Evolutionary conservation across 2,113 vertebrate species (phyloP), one percentile per base, ranked within the genome.

Genomic region (Ginglymostoma cirratum): DNA sequence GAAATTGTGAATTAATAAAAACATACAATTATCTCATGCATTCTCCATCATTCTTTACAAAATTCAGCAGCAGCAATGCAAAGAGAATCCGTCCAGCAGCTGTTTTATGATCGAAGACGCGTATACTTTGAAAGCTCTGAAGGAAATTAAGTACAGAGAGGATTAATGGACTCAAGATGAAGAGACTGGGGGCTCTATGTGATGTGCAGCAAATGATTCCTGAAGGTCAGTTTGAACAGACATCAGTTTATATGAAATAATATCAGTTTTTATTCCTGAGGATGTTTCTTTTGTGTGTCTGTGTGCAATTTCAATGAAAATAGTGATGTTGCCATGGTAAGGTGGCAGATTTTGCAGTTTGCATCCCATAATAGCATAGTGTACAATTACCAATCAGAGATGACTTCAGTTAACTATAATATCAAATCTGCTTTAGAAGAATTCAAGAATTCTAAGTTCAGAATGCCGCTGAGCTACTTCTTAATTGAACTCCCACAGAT

Each of bases 111-210:
- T 69, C 45, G 93, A 72, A 95, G 69, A 72, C 12, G 42, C 70
- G 93, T 14, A 95, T 95, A 72, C 61, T 95, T 72, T 24, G 67
- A 95, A 72, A 95, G 66, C 65, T 95, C 66, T 67, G 70, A 70
- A 72, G 21, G 93, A 95, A 95, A 95, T 72, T 95, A 48, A 72
- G 66, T 70, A 48, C 21, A 48, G 67, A 27, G 38, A 72, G 93
- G 93, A 95, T 95, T 95, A 95, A 95, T 95, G 67, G 93, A 72
- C 38, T 95, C 67, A 89, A 89, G 42, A 72, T 72, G 93, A 70
- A 70, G 66, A 70, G 93, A 45, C 67, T 95, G 93, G 23, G 65
- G 67, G 61, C 55, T 65, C 38, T 38, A 38, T 17, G 48, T 69
- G 93, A 72, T 95, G 27, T 48, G 14, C 93, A 95, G 67, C 65